Conservation (phyloP, 2,888 invertebrate species). For the Watsonalla binaria region DNA sequence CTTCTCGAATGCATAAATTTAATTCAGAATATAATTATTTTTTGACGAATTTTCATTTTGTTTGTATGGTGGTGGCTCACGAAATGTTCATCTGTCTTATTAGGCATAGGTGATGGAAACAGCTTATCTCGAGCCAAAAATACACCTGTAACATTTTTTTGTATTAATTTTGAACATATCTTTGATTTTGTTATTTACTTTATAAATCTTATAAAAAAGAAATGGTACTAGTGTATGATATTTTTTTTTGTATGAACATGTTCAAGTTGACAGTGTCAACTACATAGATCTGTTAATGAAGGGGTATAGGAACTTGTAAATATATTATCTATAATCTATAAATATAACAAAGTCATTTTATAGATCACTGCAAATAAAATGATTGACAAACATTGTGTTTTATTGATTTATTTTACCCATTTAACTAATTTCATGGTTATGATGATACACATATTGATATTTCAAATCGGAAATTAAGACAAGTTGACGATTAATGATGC, state of each 20-base stretch:
- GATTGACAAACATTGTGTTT: constrained; percentile 2
- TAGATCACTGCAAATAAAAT: constrained; percentile 7
- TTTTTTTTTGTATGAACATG: neutral
- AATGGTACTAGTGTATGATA: neutral
- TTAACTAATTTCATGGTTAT: neutral
- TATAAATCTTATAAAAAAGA: neutral
- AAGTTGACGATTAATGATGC: too few species aligned
- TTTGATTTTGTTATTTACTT: neutral
- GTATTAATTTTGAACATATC: constrained; percentile 11
- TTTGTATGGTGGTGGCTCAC: constrained; percentile 16
- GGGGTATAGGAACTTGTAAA: constrained; percentile 39
- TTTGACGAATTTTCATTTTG: neutral
- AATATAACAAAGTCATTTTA: constrained; percentile 19
- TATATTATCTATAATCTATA: constrained; percentile 17
- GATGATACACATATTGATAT: constrained; percentile 7
- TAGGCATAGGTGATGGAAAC: constrained; percentile 14
- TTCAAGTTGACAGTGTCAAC: constrained; percentile 7
- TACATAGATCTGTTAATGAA: constrained; percentile 29
- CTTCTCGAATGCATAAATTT: too few species aligned
- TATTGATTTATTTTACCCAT: neutral
- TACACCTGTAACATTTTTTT: constrained; percentile 8
- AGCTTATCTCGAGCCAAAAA: constrained; percentile 7
- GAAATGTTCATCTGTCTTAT: constrained; percentile 8
- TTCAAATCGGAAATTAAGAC: neutral
- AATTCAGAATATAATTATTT: neutral